Conservation (phyloP, 2,113 vertebrate genomes). For the Tor tambroides region DNA sequence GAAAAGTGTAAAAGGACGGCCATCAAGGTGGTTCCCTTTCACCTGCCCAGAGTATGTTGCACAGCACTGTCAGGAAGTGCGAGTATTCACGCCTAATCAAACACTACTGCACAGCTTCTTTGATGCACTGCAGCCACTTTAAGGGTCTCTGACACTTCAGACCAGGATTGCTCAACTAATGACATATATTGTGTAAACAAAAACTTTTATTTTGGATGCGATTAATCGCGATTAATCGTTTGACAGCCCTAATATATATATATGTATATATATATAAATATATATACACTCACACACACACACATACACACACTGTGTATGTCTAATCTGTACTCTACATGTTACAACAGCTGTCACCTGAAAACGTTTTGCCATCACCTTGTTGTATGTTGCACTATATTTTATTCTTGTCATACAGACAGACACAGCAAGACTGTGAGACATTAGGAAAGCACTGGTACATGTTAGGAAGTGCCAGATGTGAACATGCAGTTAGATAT, state of each 20-base stretch:
- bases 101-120: not conserved
- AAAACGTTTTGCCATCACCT: not conserved
- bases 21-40: not conserved
- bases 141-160: conserved; percentile 3
- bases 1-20: not conserved
- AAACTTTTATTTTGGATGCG: too few species aligned
- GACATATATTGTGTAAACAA: too few species aligned
- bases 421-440: not conserved
- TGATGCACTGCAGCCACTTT: not conserved
- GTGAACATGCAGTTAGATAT: too few species aligned
- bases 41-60: not conserved
- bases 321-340: too few species aligned
- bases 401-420: not conserved
- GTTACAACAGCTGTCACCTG: not conserved
- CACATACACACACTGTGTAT: too few species aligned
- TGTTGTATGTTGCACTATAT: not conserved
- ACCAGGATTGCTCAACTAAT: conserved; percentile 4
- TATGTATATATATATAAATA: too few species aligned
- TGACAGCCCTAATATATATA: too few species aligned
- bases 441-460: not conserved
- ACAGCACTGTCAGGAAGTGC: not conserved
- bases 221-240: too few species aligned
- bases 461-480: not conserved
- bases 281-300: too few species aligned
- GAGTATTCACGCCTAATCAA: not conserved